Conservation (phyloP, 2,797 vertebrate genomes). For the Kryptopterus vitreolus region DNA sequence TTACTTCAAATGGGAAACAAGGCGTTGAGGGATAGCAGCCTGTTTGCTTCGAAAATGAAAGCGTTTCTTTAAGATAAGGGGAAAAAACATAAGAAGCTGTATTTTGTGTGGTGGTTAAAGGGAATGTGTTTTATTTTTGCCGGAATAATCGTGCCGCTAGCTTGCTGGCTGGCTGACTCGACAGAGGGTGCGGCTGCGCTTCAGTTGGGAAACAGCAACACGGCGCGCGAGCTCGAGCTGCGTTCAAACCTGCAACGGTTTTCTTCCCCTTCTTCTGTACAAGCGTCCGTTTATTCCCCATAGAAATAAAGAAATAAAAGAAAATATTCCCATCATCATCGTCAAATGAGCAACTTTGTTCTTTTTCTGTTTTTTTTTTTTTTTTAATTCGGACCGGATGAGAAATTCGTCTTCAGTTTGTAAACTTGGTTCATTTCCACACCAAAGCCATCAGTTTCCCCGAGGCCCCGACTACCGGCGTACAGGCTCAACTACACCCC, state of each 20-base stretch:
- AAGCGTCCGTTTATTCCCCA: slow-evolving; percentile 1
- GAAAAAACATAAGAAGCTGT: neutral
- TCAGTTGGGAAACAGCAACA: slow-evolving; percentile 57
- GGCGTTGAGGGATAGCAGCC: slow-evolving; percentile 3
- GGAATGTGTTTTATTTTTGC: neutral
- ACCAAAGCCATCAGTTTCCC: slow-evolving; percentile 62
- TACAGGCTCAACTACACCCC: slow-evolving; percentile 61
- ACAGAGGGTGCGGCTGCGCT: slow-evolving; percentile 87
- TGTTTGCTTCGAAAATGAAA: neutral
- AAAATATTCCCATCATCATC: neutral
- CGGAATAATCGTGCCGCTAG: neutral
- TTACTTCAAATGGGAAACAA: slow-evolving; percentile 57
- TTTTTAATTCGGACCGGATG: neutral
- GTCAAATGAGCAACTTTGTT: slow-evolving; percentile 13
- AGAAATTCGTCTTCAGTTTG: slow-evolving; percentile 22
- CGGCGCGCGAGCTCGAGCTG: slow-evolving; percentile 40
- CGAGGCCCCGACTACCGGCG: slow-evolving; percentile 64
- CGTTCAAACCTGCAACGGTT: slow-evolving; percentile 33
- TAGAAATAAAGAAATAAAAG: too few species aligned
- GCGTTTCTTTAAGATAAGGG: neutral
- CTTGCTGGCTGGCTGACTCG: slow-evolving; percentile 13
- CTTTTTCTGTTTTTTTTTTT: too few species aligned
- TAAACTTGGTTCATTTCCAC: slow-evolving; percentile 42
- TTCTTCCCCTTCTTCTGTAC: neutral
- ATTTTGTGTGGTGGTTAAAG: too few species aligned